Conservation (phyloP, 2,797 vertebrate genomes). For the Cossypha polioptera region DNA sequence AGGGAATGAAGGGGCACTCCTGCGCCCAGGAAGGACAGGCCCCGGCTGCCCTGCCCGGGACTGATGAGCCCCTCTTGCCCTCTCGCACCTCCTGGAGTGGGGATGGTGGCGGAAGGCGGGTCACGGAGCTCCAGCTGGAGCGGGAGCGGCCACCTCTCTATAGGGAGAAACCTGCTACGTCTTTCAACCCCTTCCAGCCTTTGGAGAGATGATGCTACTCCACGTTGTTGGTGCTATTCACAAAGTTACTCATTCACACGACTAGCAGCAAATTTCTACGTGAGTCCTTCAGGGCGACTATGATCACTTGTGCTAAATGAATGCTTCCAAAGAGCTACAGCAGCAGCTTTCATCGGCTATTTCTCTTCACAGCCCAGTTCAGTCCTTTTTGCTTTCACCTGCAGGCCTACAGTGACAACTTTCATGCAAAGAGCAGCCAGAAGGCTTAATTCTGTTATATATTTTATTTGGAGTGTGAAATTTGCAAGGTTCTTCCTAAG, state of each 20-base stretch:
- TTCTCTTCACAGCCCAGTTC: neutral
- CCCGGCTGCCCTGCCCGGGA: neutral
- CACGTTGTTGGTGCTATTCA: neutral
- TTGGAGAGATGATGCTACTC: neutral
- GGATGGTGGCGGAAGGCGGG: rapidly evolving
- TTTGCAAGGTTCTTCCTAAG: neutral
- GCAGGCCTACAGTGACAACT: neutral
- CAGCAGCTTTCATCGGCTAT: neutral
- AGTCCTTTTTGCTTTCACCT: neutral
- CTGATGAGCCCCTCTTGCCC: neutral
- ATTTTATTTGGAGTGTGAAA: neutral
- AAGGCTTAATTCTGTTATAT: neutral
- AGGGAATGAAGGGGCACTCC: neutral
- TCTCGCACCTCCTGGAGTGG: rapidly evolving
- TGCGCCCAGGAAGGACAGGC: neutral
- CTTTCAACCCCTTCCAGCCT: neutral
- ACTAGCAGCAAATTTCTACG: neutral
- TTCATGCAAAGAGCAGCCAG: neutral
- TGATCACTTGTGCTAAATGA: neutral
- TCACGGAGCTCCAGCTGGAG: neutral
- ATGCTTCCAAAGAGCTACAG: neutral
- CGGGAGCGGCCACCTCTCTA: rapidly evolving
- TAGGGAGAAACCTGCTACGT: neutral
- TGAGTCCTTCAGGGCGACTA: rapidly evolving
- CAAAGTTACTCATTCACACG: rapidly evolving